Evolutionary conservation across 2,888 invertebrate species (phyloP).

Genomic region (Zygogramma bicolorata): DNA sequence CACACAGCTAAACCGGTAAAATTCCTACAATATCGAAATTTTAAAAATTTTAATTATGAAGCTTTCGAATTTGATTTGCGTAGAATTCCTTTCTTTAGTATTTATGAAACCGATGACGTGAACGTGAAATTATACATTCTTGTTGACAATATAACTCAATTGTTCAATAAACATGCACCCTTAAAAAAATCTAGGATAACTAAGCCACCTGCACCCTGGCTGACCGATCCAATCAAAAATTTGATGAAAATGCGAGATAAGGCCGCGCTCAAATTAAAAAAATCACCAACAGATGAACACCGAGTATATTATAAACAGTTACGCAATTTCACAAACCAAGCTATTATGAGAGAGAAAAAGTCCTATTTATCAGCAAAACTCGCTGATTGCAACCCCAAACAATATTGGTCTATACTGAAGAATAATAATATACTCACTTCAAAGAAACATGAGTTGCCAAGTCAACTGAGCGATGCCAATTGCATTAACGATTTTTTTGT

Average conservation of each 20-base stretch:
- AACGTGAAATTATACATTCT: neutral
- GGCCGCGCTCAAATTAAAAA: neutral
- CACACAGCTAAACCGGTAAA: neutral
- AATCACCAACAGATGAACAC: neutral
- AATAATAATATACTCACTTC: neutral
- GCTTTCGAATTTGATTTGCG: neutral
- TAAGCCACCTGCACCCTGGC: neutral
- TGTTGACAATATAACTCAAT: neutral
- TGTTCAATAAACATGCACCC: neutral
- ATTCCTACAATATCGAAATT: neutral
- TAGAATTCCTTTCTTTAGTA: conserved; percentile 3
- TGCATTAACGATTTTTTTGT: neutral
- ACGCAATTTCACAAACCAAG: neutral
- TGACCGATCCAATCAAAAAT: neutral
- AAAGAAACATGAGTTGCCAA: neutral
- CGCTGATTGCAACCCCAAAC: neutral
- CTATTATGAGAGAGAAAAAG: neutral
- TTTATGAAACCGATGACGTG: neutral
- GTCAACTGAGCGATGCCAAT: neutral
- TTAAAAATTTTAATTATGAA: conserved; percentile 4
- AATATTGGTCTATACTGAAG: neutral
- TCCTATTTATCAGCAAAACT: neutral
- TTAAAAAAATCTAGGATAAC: neutral
- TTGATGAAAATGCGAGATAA: neutral
- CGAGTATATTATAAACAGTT: neutral